These are phyloP conservation scores for Meiosimyza decipiens DNA, from an alignment of 2,888 invertebrate genomes.

Conservation along the genomic window DNA sequence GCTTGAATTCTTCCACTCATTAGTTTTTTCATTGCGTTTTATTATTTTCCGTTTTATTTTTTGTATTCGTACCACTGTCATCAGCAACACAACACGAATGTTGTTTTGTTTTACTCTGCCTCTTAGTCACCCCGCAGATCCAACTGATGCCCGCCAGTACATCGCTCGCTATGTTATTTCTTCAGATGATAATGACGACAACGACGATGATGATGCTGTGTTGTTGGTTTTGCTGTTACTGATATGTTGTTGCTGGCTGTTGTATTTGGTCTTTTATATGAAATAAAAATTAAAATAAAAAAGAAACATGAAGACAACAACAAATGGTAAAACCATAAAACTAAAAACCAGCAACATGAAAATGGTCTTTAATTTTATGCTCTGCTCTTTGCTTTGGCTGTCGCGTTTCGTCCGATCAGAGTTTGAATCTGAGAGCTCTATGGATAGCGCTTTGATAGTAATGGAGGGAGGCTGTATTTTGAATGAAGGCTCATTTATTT, in stretches of 20 bases:
- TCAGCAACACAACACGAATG: conserved; percentile 13
- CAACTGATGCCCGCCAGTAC: neutral
- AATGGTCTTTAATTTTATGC: conserved; percentile 11
- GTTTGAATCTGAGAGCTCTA: conserved; percentile 2
- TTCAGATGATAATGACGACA: neutral
- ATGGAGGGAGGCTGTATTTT: neutral
- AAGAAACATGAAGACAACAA: too few relatives aligned
- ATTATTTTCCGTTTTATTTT: conserved; percentile 2
- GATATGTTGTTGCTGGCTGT: neutral
- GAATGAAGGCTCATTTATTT: conserved; percentile 9
- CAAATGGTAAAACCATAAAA: too few relatives aligned
- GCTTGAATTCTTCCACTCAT: too few relatives aligned
- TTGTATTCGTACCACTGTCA: neutral
- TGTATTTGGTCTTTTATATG: neutral
- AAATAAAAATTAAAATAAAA: neutral
- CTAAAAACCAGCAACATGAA: too few relatives aligned
- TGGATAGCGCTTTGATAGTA: neutral
- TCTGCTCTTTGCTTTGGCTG: conserved; percentile 17
- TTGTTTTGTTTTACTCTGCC: neutral
- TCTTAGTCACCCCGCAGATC: neutral
- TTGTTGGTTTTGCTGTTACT: conserved; percentile 5
- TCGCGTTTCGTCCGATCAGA: conserved; percentile 2
- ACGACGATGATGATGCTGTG: too few relatives aligned
- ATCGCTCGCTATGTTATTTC: neutral
- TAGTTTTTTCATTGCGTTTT: neutral